These are phyloP conservation scores for Engraulis encrasicolus DNA, from an alignment of 2,113 vertebrate genomes.

Conservation along the genomic window DNA sequence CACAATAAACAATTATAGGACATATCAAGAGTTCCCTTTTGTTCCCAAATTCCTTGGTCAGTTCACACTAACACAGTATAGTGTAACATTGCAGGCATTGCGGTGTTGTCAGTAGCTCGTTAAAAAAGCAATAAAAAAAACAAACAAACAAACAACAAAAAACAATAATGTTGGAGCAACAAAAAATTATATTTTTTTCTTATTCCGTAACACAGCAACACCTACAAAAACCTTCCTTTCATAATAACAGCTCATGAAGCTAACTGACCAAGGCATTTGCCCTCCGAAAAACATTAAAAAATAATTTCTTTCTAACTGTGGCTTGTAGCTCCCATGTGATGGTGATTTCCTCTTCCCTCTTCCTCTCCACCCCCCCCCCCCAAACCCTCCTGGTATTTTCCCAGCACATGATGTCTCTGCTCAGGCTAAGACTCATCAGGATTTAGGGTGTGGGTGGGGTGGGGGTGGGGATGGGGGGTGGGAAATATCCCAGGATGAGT, in stretches of 20 bases:
- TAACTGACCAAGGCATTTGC: not conserved
- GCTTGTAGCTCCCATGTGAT: not conserved
- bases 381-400: not conserved
- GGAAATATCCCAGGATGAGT: not conserved
- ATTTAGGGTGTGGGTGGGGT: no score
- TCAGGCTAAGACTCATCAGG: not conserved
- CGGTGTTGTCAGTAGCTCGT: constrained; percentile 28
- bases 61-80: constrained; percentile 30
- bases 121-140: constrained; percentile 6
- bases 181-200: not conserved
- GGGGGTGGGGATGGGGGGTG: no score
- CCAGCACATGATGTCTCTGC: not conserved
- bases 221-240: not conserved
- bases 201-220: not conserved
- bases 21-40: constrained; percentile 14
- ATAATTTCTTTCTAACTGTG: not conserved
- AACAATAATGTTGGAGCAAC: not conserved
- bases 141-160: not conserved
- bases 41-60: constrained; percentile 1
- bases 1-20: constrained; percentile 30
- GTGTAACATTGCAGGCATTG: constrained; percentile 27
- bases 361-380: no score
- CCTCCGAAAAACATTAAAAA: not conserved
- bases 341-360: not conserved
- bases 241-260: not conserved